A percentile compares a stretch with the other conserved stretches of the same genome.
Evolutionary conservation across 2,113 vertebrate species (phyloP).

Genomic region (Stigmatopora nigra): DNA sequence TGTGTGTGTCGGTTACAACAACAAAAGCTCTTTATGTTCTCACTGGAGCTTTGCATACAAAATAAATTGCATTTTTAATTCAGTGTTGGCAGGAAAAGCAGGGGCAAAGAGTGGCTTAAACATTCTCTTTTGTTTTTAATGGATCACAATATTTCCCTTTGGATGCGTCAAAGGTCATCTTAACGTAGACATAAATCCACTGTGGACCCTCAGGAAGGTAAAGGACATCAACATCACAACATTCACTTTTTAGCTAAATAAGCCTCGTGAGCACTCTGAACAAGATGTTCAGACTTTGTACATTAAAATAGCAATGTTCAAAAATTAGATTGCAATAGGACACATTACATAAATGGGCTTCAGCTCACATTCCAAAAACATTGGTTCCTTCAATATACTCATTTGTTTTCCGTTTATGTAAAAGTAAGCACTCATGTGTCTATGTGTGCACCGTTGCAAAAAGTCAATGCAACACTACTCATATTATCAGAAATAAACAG

Average conservation of each 20-base stretch:
- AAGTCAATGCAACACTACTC: background rate
- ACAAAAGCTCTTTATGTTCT: constrained; percentile 50
- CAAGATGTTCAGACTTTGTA: constrained; percentile 42
- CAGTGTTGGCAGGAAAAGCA: constrained; percentile 27
- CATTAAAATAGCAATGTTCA: constrained; percentile 11
- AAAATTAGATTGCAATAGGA: background rate
- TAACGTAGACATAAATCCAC: constrained; percentile 32
- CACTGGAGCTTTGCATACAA: constrained; percentile 38
- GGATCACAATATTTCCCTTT: constrained; percentile 34
- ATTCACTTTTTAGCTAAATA: constrained; percentile 30
- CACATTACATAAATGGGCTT: no score
- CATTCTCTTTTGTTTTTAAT: constrained; percentile 40
- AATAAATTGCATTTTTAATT: constrained; percentile 43
- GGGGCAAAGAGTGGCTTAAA: constrained; percentile 23
- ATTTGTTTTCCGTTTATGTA: no score
- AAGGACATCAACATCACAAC: constrained; percentile 34
- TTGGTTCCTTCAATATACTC: no score
- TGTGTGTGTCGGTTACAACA: constrained; percentile 13
- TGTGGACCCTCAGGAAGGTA: constrained; percentile 32
- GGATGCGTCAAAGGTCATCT: constrained; percentile 19
- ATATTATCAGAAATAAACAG: no score
- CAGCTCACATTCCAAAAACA: no score
- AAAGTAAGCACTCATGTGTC: no score
- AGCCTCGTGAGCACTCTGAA: constrained; percentile 37
- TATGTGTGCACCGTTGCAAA: no score